phyloP scores from a whole-genome alignment of 2,888 invertebrate species.

The Thymelicus lineola region DNA sequence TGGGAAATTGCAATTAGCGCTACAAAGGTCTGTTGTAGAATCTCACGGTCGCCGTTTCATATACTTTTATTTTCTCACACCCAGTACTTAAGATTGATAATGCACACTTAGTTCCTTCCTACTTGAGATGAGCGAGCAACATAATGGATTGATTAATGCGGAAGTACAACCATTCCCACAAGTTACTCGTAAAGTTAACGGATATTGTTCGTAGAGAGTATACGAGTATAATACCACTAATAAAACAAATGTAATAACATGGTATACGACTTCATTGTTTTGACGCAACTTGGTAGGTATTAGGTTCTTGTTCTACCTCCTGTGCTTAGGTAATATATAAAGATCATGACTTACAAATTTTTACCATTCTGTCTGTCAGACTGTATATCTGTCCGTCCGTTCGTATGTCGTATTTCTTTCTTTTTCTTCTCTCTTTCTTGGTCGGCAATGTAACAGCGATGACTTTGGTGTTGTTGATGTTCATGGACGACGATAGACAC shows the following conservation, averaged over 20 bases:
- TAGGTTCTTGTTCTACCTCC: too few relatives aligned
- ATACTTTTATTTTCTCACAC: conserved; percentile 72
- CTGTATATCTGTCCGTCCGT: too few relatives aligned
- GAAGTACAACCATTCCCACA: conserved; percentile 21
- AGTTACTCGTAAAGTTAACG: not conserved
- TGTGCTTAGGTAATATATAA: too few relatives aligned
- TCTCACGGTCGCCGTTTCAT: conserved; percentile 68
- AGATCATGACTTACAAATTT: too few relatives aligned
- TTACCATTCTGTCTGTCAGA: too few relatives aligned
- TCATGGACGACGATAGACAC: too few relatives aligned
- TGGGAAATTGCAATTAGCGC: conserved; percentile 68
- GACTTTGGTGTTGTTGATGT: too few relatives aligned
- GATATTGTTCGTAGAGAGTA: not conserved
- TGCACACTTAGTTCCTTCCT: conserved; percentile 59
- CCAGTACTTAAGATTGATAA: conserved; percentile 65
- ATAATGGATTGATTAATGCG: conserved; percentile 29
- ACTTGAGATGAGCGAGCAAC: conserved; percentile 37
- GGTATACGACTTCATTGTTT: too few relatives aligned
- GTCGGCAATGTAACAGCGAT: too few relatives aligned
- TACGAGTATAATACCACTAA: not conserved
- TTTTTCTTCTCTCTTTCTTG: too few relatives aligned
- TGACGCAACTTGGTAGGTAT: too few relatives aligned
- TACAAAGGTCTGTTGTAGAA: conserved; percentile 61
- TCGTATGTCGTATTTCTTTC: too few relatives aligned
- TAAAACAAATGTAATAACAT: not conserved